A percentile compares a stretch with the other conserved stretches of the same genome.
Conservation (phyloP, 2,888 invertebrate species). For the Orthosia gothica region DNA sequence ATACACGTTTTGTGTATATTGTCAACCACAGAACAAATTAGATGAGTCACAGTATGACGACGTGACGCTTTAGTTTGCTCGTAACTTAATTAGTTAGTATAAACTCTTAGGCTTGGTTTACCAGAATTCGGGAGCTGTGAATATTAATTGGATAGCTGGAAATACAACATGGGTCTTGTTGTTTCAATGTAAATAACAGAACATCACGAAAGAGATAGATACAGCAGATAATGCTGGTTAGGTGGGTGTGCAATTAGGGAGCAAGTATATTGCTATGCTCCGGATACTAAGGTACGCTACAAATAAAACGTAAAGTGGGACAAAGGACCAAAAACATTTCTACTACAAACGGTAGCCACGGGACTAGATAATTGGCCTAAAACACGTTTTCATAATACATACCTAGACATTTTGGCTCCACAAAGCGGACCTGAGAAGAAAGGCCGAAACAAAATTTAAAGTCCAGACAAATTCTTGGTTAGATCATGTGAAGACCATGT, state of each 20-base stretch:
- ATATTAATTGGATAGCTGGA: slow-evolving; percentile 21
- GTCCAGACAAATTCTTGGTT: too few species aligned
- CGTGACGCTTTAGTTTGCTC: slow-evolving; percentile 57
- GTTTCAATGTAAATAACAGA: background rate
- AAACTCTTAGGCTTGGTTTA: slow-evolving; percentile 38
- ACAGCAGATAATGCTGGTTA: background rate
- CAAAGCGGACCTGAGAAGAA: too few species aligned
- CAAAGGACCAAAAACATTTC: background rate
- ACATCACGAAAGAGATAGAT: background rate
- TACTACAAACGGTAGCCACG: background rate
- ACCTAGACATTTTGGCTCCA: too few species aligned
- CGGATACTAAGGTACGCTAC: background rate
- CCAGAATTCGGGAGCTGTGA: slow-evolving; percentile 22
- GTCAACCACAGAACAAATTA: slow-evolving; percentile 50
- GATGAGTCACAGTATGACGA: slow-evolving; percentile 42
- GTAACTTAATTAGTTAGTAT: slow-evolving; percentile 60
- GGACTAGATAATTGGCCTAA: background rate
- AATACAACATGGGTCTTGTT: background rate
- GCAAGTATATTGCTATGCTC: background rate
- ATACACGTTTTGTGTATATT: slow-evolving; percentile 16
- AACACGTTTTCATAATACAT: background rate
- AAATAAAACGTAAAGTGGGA: background rate
- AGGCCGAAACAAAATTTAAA: too few species aligned
- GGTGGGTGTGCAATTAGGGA: background rate
- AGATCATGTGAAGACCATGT: too few species aligned